Percentiles rank a stretch among this genome's conserved stretches.
Conservation (phyloP, 1,140 invertebrate genomes). For the Oppia nitens region DNA sequence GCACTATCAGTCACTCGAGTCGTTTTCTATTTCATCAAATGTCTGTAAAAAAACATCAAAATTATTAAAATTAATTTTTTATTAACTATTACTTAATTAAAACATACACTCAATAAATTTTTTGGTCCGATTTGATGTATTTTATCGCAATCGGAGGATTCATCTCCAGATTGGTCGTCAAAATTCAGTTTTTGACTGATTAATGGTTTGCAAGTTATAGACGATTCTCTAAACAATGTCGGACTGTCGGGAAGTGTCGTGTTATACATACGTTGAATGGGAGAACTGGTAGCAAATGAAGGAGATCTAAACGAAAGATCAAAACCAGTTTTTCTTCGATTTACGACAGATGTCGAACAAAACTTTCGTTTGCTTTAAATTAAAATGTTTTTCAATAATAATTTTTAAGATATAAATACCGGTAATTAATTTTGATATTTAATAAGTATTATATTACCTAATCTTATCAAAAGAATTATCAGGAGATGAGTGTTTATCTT, state of each 20-base stretch:
- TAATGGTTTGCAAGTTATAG: neutral
- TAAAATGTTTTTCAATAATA: neutral
- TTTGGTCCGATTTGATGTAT: neutral
- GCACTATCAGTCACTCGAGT: neutral
- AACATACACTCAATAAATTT: neutral
- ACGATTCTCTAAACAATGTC: neutral
- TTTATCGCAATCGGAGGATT: neutral
- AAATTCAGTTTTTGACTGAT: constrained; percentile 2
- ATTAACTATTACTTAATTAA: neutral
- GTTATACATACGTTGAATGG: neutral
- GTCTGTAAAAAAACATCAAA: neutral
- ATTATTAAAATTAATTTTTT: neutral
- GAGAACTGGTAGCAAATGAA: neutral
- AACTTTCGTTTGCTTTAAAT: neutral
- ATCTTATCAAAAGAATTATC: neutral
- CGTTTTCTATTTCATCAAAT: constrained; percentile 5
- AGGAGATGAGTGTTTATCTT: neutral
- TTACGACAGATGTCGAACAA: neutral
- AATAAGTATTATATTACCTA: neutral
- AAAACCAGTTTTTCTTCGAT: neutral
- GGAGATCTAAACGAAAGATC: neutral
- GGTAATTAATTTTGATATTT: no score
- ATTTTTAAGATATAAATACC: neutral
- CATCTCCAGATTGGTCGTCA: constrained; percentile 5
- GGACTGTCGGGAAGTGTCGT: neutral